Evolutionary conservation across 1,140 invertebrate species (phyloP), one percentile per base, ranked within the genome.

Genomic region (Rhagoletis zephyria): DNA sequence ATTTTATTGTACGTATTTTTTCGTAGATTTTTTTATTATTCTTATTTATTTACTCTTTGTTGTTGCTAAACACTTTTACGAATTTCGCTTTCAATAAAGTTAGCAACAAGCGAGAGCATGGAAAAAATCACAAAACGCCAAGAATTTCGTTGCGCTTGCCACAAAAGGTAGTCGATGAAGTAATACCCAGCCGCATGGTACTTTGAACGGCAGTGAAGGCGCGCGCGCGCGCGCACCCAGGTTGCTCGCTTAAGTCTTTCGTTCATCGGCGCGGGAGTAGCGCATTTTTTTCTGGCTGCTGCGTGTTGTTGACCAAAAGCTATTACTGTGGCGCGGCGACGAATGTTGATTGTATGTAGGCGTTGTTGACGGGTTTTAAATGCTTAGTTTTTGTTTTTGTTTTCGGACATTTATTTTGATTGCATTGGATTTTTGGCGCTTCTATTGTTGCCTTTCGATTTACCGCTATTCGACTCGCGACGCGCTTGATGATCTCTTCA

Each of bases 31-130:
- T n/a, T 74, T 74, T 7, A 48, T 74, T 42, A n/a, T 16, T 45
- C 40, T 74, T 30, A 45, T 74, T 74, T 42, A n/a, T 45, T 74
- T 74, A 48, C 12, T 45, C 12, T 45, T 14, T 48, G 67, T 74
- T 67, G 42, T 45, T 45, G 12, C 45, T 74, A 74, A 74, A 42
- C 67, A 48, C 67, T 45, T 74, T 74, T 74, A 74, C 42, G 42
- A 74, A 74, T 45, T 48, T 74, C 67, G 42, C 67, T 74, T 74
- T 74, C 67, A 74, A 74, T 74, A 74, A 74, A 74, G 67, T 74
- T 4, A 74, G 48, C 12, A 40, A 74, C 40, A 74, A 45, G 42
- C 6, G 40, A 1, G 42, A 2, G 67, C 45, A 74, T 74, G 67
- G 12, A 10, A 48, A 74, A 74, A 70, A 74, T 14, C 45, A 74